Evolutionary conservation across 1,140 invertebrate genomes (phyloP).

Genomic region (Diachasma alloeum): DNA sequence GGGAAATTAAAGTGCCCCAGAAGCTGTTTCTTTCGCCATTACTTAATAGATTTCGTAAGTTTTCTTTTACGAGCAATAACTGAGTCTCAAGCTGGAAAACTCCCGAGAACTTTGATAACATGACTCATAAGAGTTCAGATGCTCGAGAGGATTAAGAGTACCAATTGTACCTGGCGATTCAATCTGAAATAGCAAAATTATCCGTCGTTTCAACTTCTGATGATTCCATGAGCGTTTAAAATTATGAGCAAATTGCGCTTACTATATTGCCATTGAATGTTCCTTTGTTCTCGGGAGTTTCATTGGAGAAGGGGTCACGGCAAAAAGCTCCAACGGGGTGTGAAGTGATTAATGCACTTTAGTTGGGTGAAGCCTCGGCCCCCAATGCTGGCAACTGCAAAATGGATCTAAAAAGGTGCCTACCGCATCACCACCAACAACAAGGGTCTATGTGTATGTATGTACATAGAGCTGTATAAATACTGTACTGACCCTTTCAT

Average conservation of each 20-base stretch:
- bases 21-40: background rate
- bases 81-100: background rate
- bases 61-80: background rate
- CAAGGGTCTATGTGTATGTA: background rate
- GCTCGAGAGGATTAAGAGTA: background rate
- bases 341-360: constrained; percentile 5
- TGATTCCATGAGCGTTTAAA: background rate
- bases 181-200: background rate
- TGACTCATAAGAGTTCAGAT: background rate
- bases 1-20: background rate
- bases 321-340: background rate
- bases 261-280: background rate
- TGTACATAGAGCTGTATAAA: background rate
- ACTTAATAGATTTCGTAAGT: background rate
- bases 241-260: background rate
- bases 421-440: background rate
- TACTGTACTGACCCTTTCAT: background rate
- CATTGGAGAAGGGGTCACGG: background rate
- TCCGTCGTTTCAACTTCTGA: background rate
- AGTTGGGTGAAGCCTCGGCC: background rate
- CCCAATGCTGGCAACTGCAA: background rate
- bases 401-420: background rate
- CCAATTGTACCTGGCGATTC: background rate
- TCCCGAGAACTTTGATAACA: background rate
- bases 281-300: background rate